Base-by-base conservation (phyloP, 2,888 invertebrate genomes). In the Icerya purchasi region DNA sequence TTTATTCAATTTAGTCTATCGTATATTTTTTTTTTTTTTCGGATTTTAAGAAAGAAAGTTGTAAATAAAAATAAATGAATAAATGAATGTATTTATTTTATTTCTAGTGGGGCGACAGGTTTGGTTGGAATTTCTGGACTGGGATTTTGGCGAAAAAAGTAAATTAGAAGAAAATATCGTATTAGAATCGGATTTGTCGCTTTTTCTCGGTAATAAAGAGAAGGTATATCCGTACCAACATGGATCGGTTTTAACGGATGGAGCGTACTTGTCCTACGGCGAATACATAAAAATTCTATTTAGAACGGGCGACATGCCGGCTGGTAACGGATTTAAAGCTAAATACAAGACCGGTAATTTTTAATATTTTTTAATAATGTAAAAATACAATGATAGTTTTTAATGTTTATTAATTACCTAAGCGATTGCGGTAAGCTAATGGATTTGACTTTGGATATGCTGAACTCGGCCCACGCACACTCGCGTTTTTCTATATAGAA, bases 71-170 rank as follows among this genome's bases (percentile, higher is more conserved):
- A n/a, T n/a, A n/a, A n/a, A n/a, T n/a, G n/a, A n/a, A n/a, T n/a
- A n/a, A n/a, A n/a, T n/a, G n/a, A n/a, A n/a, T n/a, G n/a, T n/a
- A n/a, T n/a, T n/a, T n/a, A n/a, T n/a, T n/a, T n/a, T n/a, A 8
- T 36, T 36, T 64, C 10, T 66, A 54, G 75, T 76, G 59, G 83
- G 83, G 67, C 80, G 80, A 67, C 75, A 82, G 53, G 78, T 85
- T 5, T 84, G 83, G 77, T 72, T 85, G 53, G 81, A 83, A 71
- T 82, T 86, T 66, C 75, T 74, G 59, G 75, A 77, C 63, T 79
- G 75, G 66, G 78, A 81, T 64, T 73, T 81, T 56, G 75, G 75
- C 18, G 73, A 74, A 36, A 60, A 59, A 14, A 59, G 65, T 49
- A 49, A 58, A 10, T 50, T 60, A 5, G 58, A 59, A 21, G 19